Evolutionary conservation across 2,888 invertebrate species (phyloP), one percentile per base, ranked within the genome.

Genomic region (Ypsolopha scabrella): DNA sequence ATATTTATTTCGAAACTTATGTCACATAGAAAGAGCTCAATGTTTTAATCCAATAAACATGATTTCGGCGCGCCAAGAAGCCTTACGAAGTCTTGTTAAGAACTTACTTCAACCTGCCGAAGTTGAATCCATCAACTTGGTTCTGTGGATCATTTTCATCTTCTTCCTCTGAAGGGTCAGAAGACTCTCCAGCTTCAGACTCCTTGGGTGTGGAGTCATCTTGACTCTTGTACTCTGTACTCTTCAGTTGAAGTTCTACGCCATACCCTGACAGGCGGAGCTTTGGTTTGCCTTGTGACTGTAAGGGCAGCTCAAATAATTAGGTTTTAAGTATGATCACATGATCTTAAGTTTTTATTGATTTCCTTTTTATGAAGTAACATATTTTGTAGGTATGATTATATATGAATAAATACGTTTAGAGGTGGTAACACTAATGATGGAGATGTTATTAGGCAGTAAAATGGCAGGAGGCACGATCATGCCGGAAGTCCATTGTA

Each of bases 191-290:
- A 36, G 75, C 82, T 24, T 87, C 86, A 41, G 87, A 72, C 53
- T 92, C 90, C 71, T 93, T 92, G 6, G 88, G 89, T 2, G 85
- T 89, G 0, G 92, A 89, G 83, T 99, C 99, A 86, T 99, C 99
- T 67, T 98, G 97, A 52, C 98, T 98, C 85, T 99, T 99, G 71
- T 99, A 99, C 75, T 99, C 99, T 0, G 99, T 99, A 54, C 97
- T 98, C 82, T 99, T 99, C 68, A 99, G 93, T 75, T 99, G 98
- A 50, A 99, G 81, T 75, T 99, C 99, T 0, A 99, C 98, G 13
- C 99, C 99, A 81, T 99, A 99, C 0, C 99, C 99, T 6, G 98
- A 97, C 14, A 99, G 85, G 2, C 95, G 89, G 4, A 98, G 88
- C 63, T 86, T 86, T 3, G 83, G 75, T 55, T 73, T 80, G 3